Base-by-base conservation (phyloP, 1,140 invertebrate genomes). In the Drosophila ficusphila region DNA sequence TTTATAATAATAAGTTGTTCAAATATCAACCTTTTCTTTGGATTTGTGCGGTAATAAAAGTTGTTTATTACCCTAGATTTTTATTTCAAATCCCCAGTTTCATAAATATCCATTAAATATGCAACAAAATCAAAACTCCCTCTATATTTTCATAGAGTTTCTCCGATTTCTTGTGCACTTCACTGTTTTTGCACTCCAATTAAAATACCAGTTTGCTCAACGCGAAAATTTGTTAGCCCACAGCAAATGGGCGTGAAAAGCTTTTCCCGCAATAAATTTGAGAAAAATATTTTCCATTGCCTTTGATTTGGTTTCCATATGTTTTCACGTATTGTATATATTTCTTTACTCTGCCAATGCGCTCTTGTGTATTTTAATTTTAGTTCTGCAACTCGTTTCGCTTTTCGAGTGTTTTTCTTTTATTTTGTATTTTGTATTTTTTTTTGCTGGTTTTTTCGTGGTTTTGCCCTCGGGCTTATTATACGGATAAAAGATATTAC, bases 341-440 rank as follows among this genome's bases (percentile, higher is more conserved):
- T 46, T 41, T 19, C 33, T 39, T 39, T 39, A 21, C 19, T 2
- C 27, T 9, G 23, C 18, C 48, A 19, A 21, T 39, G 36, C 36
- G 16, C 12, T 3, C 23, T 21, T 56, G 69, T 74, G 47, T 54
- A 34, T 74, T 78, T 74, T 74, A 69, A 70, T 83, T 78, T 61
- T 38, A 36, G 62, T 58, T 54, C 34, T 27, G 34, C 23, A 52
- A 62, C 25, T 44, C 46, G 46, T 16, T 36, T 34, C 33, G 8
- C 8, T 9, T 16, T 27, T 2, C 23, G 21, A 4, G 18, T 36
- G 16, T 12, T 18, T 12, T 29, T n/a, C n/a, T n/a, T n/a, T n/a
- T n/a, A n/a, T n/a, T n/a, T n/a, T n/a, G n/a, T n/a, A n/a, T n/a
- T n/a, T n/a, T n/a, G n/a, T n/a, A n/a, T n/a, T n/a, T n/a, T n/a